Percentiles rank a stretch among this genome's conserved stretches.
phyloP scores from a whole-genome alignment of 2,113 vertebrate genomes.

The Eretmodus cyanostictus region DNA sequence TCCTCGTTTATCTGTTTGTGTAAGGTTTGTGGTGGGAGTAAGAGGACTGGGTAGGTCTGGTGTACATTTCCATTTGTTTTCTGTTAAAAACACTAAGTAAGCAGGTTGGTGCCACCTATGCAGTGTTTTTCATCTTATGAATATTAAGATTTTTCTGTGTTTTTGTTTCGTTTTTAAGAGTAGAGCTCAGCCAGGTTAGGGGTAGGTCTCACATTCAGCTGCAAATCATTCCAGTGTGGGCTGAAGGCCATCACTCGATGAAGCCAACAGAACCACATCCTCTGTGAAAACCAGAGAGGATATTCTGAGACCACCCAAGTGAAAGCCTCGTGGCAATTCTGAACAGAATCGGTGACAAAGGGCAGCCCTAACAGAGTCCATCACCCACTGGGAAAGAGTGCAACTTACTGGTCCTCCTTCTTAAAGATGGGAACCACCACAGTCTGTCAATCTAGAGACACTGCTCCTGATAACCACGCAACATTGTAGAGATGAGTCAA shows the following conservation, averaged over 20 bases:
- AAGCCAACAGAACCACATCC: not conserved
- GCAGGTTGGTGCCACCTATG: not conserved
- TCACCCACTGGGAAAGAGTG: not conserved
- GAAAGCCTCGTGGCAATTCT: not conserved
- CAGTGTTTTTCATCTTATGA: not conserved
- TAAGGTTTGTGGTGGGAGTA: not conserved
- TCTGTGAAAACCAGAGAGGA: not conserved
- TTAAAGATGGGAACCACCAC: not conserved
- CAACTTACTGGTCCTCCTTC: not conserved
- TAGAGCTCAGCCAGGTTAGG: not conserved
- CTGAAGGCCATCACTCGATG: not conserved
- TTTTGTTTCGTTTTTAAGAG: not conserved
- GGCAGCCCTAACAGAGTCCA: not conserved
- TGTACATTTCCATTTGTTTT: not conserved
- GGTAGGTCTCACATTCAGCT: not conserved
- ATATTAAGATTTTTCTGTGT: not conserved
- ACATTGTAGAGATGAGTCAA: not conserved
- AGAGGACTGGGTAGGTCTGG: not conserved
- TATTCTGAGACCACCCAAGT: not conserved
- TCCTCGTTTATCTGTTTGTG: not conserved
- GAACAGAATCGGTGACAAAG: not conserved
- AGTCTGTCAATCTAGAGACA: not conserved
- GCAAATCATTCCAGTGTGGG: not conserved
- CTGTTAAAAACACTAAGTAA: not conserved
- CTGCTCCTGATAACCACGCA: fast-evolving